Conservation (phyloP, 2,888 invertebrate species). For the Plebejus melissa region DNA sequence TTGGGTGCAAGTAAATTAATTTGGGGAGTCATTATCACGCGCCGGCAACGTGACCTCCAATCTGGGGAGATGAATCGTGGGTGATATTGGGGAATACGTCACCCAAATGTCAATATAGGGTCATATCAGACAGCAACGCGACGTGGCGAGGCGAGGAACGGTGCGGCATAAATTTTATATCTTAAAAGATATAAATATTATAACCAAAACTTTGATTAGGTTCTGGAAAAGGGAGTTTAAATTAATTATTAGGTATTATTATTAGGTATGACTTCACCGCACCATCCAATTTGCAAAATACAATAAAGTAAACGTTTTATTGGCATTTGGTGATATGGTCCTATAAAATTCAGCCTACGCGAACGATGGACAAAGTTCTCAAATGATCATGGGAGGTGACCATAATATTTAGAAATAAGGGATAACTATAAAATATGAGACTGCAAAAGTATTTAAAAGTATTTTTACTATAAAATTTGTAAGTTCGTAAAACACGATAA, state of each 20-base stretch:
- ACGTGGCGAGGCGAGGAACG: no score
- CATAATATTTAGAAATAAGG: background rate
- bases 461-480: background rate
- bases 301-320: conserved; percentile 23
- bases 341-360: conserved; percentile 2
- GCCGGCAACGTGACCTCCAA: conserved; percentile 1
- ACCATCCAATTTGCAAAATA: background rate
- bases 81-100: conserved; percentile 4
- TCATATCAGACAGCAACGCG: no score
- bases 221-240: no score
- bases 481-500: no score
- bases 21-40: background rate
- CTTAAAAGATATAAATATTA: no score
- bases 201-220: no score
- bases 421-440: no score
- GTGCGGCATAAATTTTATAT: no score
- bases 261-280: background rate
- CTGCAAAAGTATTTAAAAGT: background rate
- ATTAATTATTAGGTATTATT: background rate
- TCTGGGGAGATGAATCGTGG: background rate
- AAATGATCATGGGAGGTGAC: background rate
- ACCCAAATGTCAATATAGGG: background rate
- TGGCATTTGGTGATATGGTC: background rate
- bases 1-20: conserved; percentile 6
- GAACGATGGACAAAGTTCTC: background rate